These are phyloP conservation scores for Hypotaenidia philippensis DNA, from an alignment of 2,797 vertebrate genomes.

Conservation along the genomic window DNA sequence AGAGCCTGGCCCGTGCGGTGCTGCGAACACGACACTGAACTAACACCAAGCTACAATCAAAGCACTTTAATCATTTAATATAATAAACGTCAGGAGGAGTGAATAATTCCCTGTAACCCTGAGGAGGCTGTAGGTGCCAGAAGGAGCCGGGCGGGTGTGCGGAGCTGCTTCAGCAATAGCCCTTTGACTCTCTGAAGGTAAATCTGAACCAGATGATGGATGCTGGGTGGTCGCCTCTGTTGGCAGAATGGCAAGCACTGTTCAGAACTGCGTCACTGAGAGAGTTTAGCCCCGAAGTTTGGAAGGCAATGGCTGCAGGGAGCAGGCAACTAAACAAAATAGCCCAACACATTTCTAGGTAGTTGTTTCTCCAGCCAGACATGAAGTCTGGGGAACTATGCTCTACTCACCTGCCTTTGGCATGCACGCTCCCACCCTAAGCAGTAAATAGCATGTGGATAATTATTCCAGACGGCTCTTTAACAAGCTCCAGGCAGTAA, in stretches of 20 bases:
- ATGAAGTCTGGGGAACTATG: not conserved
- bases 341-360: not conserved
- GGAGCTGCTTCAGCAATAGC: slow-evolving; percentile 52
- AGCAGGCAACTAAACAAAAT: not conserved
- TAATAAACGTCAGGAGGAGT: slow-evolving; percentile 69
- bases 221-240: slow-evolving; percentile 54
- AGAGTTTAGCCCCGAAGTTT: slow-evolving; percentile 10
- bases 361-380: not conserved
- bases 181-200: slow-evolving; percentile 52
- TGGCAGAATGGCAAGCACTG: slow-evolving; percentile 44
- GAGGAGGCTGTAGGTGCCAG: slow-evolving; percentile 53
- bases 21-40: slow-evolving; percentile 62
- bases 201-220: slow-evolving; percentile 54
- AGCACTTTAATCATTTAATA: slow-evolving; percentile 63
- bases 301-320: not conserved
- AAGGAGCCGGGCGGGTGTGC: slow-evolving; percentile 13
- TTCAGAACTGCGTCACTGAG: slow-evolving; percentile 18
- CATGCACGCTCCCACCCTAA: not conserved
- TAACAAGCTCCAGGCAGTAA: not conserved
- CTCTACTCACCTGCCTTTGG: not conserved
- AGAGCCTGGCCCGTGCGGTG: not conserved
- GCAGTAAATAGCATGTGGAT: not conserved
- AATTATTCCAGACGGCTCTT: slow-evolving; percentile 16
- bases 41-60: slow-evolving; percentile 58
- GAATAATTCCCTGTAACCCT: slow-evolving; percentile 67